Percentiles rank a stretch among this genome's conserved stretches.
Conservation (phyloP, 2,888 invertebrate genomes). For the Archaeoteleia sp. region DNA sequence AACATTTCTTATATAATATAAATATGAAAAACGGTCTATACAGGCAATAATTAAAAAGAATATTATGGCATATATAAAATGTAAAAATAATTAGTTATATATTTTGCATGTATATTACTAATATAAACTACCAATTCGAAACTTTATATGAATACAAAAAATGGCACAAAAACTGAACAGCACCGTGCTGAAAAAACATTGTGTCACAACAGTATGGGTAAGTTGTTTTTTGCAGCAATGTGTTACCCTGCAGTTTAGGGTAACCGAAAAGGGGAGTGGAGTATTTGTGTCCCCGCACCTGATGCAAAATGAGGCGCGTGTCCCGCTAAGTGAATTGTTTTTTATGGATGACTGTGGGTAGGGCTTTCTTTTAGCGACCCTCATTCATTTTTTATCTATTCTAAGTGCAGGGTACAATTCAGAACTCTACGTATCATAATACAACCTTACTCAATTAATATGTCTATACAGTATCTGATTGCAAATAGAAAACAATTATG, state of each 20-base stretch:
- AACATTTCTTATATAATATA: no score
- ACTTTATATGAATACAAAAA: conserved; percentile 6
- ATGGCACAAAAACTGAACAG: conserved; percentile 16
- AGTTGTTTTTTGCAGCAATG: conserved; percentile 41
- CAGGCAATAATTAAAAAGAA: no score
- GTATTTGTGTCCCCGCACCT: conserved; percentile 48
- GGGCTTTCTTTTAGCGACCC: conserved; percentile 43
- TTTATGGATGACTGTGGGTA: conserved; percentile 37
- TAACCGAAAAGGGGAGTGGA: conserved; percentile 39
- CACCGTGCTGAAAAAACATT: conserved; percentile 19
- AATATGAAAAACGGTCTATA: no score
- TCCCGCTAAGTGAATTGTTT: conserved; percentile 41
- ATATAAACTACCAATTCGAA: no score
- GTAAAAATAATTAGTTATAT: no score
- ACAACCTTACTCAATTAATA: no score
- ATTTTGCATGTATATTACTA: no score
- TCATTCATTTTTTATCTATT: conserved; percentile 35
- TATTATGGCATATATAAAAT: no score
- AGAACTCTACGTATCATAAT: conserved; percentile 40
- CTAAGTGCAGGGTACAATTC: conserved; percentile 43
- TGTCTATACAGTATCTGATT: no score
- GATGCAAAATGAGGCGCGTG: conserved; percentile 50
- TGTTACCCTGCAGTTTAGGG: conserved; percentile 38
- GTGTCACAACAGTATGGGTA: conserved; percentile 46
- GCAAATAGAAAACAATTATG: no score